phyloP scores from a whole-genome alignment of 2,113 vertebrate species.

The Epinephelus lanceolatus region DNA sequence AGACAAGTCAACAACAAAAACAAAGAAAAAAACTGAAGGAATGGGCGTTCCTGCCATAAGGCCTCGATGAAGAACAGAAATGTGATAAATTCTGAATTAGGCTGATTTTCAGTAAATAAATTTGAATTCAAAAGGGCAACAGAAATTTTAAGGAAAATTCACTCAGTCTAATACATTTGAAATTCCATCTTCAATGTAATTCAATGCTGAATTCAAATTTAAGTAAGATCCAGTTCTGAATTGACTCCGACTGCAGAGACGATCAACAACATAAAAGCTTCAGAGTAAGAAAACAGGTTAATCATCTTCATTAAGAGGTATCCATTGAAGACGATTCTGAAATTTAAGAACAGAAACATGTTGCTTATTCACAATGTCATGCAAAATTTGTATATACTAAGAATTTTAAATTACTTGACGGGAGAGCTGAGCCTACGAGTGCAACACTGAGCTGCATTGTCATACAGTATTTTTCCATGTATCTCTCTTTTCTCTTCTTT shows the following conservation, averaged over 20 bases:
- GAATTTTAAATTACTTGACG: not conserved
- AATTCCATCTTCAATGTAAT: conserved; percentile 1
- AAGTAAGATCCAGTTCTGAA: conserved; percentile 20
- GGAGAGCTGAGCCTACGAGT: not conserved
- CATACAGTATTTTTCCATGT: not conserved
- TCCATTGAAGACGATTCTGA: conserved; percentile 83
- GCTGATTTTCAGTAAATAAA: not conserved
- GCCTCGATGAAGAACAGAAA: conserved; percentile 34
- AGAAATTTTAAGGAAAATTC: not conserved
- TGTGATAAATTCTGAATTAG: conserved; percentile 10
- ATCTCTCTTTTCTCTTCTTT: not conserved
- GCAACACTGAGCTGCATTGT: not conserved
- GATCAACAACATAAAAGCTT: conserved; percentile 33
- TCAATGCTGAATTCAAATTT: not conserved
- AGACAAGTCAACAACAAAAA: conserved; percentile 33
- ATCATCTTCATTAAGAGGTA: conserved; percentile 74
- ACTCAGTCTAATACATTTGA: not conserved
- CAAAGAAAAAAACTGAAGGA: conserved; percentile 19
- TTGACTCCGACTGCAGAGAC: not conserved
- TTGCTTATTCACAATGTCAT: not conserved
- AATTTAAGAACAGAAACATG: conserved; percentile 32
- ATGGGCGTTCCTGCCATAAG: conserved; percentile 45
- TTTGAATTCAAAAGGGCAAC: conserved; percentile 24
- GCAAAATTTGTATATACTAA: not conserved
- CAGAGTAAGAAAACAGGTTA: conserved; percentile 13